Base-by-base conservation (phyloP, 1,140 invertebrate species). In the Phenacoccus solenopsis region DNA sequence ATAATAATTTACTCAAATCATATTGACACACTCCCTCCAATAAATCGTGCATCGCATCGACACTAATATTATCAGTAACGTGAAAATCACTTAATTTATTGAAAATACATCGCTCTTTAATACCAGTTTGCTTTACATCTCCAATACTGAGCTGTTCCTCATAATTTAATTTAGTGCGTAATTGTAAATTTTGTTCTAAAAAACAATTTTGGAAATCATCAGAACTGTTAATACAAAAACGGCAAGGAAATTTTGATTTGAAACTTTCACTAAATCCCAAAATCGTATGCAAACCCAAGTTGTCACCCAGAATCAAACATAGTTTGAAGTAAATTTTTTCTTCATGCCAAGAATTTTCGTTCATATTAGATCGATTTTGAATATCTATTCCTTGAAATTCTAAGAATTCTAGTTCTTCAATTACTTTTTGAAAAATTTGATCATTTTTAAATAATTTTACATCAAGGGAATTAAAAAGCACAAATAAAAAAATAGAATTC, bases 401-500 rank as follows among this genome's bases (percentile, higher is more conserved):
- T n/a, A n/a, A n/a, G n/a, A n/a, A n/a, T n/a, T n/a, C n/a, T n/a
- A n/a, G n/a, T n/a, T n/a, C n/a, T n/a, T n/a, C n/a, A n/a, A n/a
- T n/a, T n/a, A n/a, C n/a, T n/a, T n/a, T n/a, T n/a, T n/a, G n/a
- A n/a, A n/a, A n/a, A n/a, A n/a, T n/a, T n/a, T n/a, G n/a, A n/a
- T n/a, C n/a, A n/a, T n/a, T n/a, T n/a, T n/a, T n/a, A n/a, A n/a
- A n/a, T n/a, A n/a, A n/a, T n/a, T n/a, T n/a, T n/a, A n/a, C n/a
- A n/a, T n/a, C n/a, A n/a, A n/a, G n/a, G n/a, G n/a, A n/a, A n/a
- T n/a, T n/a, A 70, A 70, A 70, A 24, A 70, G n/a, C 1, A 32
- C 25, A 24, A 59, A 32, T 9, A 70, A 35, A 70, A 70, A 70
- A 67, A 70, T 70, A 13, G 59, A 64, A 5, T 28, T 64, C 25